Evolutionary conservation across 2,888 invertebrate genomes (phyloP), one percentile per base, ranked within the genome.

Genomic region (Erebia palarica): DNA sequence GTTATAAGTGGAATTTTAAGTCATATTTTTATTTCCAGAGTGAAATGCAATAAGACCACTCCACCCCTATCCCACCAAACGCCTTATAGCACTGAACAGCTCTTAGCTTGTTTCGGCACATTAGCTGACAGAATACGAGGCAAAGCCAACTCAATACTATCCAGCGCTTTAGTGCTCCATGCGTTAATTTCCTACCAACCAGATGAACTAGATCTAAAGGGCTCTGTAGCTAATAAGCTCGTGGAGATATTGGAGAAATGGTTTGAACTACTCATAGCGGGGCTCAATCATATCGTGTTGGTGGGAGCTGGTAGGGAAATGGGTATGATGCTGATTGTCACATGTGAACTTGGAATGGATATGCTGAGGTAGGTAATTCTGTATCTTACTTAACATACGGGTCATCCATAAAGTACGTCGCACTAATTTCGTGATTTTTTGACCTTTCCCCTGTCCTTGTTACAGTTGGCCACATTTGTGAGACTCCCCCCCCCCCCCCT

Each of bases 51-150:
- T 75, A 81, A 86, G 73, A 85, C 90, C 4, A 84, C 82, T 1
- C 78, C 92, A 59, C 83, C 90, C 0, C 77, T 93, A 3, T 91
- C 89, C 16, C 82, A 87, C 74, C 91, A 92, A 85, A 92, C 92
- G 81, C 87, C 91, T 73, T 92, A 91, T 82, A 89, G 89, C 82
- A 82, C 85, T 74, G 84, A 88, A 4, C 92, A 92, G 72, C 82
- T 93, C 0, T 75, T 92, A 42, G 87, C 91, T 13, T 87, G 89
- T 65, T 77, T 93, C n/a, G 85, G 81, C 73, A 76, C 80, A 1
- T 68, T 91, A 51, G 80, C 82, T 0, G 76, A 84, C 7, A 82
- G 82, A n/a, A 83, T 89, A 78, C 60, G 68, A 57, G 68, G 65
- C 7, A 86, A 84, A 44, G 79, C 84, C 0, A 85, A 82, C 60